Conservation (phyloP, 2,888 invertebrate species). For the Melanostoma mellinum region DNA sequence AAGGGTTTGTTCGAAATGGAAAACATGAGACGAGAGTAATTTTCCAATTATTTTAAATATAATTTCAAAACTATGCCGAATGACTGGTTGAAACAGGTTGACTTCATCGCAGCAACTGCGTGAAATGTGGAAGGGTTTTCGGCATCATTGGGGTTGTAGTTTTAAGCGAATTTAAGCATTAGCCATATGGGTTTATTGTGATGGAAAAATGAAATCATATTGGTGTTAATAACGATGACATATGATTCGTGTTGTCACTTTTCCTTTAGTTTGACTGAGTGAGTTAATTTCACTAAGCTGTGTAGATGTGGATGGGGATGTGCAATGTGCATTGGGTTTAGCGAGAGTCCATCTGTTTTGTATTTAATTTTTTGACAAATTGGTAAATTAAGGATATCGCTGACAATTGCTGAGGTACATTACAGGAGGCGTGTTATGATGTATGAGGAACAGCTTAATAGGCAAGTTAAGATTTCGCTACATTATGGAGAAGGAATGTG, state of each 20-base stretch:
- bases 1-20: conserved; percentile 16
- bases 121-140: conserved; percentile 14
- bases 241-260: conserved; percentile 81
- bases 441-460: conserved; percentile 38
- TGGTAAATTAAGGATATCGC: conserved; percentile 51
- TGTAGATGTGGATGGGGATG: neutral
- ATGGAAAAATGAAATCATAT: conserved; percentile 80
- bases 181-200: conserved; percentile 80
- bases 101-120: conserved; percentile 72
- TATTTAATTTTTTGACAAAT: conserved; percentile 69
- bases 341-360: conserved; percentile 59
- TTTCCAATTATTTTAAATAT: conserved; percentile 80
- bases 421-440: conserved; percentile 34
- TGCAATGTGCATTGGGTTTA: neutral
- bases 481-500: neutral
- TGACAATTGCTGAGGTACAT: conserved; percentile 1
- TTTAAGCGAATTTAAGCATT: conserved; percentile 70
- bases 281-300: conserved; percentile 58
- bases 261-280: conserved; percentile 29
- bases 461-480: conserved; percentile 18
- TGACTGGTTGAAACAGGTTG: conserved; percentile 77
- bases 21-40: conserved; percentile 76
- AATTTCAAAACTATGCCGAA: conserved; percentile 61
- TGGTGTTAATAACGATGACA: conserved; percentile 82
- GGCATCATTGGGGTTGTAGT: conserved; percentile 24